Conservation (phyloP, 64 coral and sea anemone genomes). For the Porites australiensis region DNA sequence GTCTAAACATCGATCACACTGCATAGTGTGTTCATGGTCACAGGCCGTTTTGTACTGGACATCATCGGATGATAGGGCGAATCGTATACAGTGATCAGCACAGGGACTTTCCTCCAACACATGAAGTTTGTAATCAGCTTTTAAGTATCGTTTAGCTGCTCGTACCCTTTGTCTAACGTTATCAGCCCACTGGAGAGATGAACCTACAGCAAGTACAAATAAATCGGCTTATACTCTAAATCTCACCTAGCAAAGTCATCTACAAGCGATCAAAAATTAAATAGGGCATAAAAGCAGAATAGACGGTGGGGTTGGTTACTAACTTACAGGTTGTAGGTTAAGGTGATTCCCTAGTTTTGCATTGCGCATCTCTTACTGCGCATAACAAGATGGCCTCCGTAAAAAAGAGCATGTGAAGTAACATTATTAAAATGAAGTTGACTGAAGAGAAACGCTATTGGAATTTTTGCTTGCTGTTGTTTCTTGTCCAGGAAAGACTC, state of each 20-base stretch:
- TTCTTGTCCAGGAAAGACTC: too few relatives aligned
- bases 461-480: too few relatives aligned
- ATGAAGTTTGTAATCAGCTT: constrained; percentile 69
- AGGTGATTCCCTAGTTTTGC: too few relatives aligned
- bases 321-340: too few relatives aligned
- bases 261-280: too few relatives aligned
- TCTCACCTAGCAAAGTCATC: neutral
- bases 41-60: constrained; percentile 26
- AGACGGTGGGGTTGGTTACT: too few relatives aligned
- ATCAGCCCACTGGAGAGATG: constrained; percentile 42
- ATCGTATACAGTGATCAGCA: constrained; percentile 52
- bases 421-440: too few relatives aligned
- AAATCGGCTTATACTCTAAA: neutral
- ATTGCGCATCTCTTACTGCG: too few relatives aligned
- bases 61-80: constrained; percentile 57
- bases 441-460: too few relatives aligned
- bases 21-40: constrained; percentile 45
- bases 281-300: too few relatives aligned
- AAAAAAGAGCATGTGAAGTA: too few relatives aligned
- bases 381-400: too few relatives aligned
- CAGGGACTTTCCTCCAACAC: constrained; percentile 40
- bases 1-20: constrained; percentile 56
- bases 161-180: constrained; percentile 21
- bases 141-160: constrained; percentile 49
- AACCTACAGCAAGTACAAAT: constrained; percentile 19